Conservation (phyloP, 2,888 invertebrate species). For the Acleris sparsana region DNA sequence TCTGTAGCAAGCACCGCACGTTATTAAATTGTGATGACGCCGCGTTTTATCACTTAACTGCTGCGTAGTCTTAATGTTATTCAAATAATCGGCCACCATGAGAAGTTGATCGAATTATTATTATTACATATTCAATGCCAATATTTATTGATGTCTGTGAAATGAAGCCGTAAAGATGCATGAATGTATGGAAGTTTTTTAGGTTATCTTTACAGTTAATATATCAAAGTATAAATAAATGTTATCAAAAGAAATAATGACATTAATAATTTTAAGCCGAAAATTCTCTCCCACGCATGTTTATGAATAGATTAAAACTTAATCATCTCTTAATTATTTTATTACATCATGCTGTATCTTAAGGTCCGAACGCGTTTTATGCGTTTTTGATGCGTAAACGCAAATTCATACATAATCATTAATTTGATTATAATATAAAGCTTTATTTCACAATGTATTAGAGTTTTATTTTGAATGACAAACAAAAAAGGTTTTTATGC, state of each 20-base stretch:
- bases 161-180: too few species aligned
- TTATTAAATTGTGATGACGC: conserved; percentile 18
- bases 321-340: not conserved
- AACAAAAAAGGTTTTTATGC: conserved; percentile 6
- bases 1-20: not conserved
- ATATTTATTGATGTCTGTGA: too few species aligned
- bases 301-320: conserved; percentile 1
- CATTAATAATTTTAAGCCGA: too few species aligned
- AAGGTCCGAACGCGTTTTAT: not conserved
- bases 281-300: not conserved
- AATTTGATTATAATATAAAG: too few species aligned
- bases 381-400: not conserved
- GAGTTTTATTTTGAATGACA: not conserved
- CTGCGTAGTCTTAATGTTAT: not conserved
- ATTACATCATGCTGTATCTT: not conserved
- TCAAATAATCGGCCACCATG: not conserved
- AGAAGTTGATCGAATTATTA: too few species aligned
- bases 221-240: too few species aligned
- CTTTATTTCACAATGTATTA: not conserved
- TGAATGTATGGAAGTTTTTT: too few species aligned
- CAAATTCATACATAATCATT: not conserved
- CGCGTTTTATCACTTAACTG: conserved; percentile 7
- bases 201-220: too few species aligned
- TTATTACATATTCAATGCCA: too few species aligned
- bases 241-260: too few species aligned